A percentile compares a stretch with the other conserved stretches of the same genome.
phyloP scores from a whole-genome alignment of 2,797 vertebrate genomes.

The Scolopax bukidnonensis region DNA sequence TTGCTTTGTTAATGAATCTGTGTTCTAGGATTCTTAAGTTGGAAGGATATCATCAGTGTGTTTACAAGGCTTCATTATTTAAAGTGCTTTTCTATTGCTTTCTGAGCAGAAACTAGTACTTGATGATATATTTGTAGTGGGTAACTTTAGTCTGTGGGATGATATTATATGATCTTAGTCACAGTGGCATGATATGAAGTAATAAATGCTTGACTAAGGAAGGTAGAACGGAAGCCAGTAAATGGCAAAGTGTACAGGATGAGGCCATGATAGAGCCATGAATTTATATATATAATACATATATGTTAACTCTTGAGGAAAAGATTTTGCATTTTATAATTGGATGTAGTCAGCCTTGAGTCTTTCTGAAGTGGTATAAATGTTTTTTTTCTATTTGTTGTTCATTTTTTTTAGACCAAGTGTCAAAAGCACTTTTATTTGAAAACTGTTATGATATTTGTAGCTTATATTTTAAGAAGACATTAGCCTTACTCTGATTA shows the following conservation, averaged over 20 bases:
- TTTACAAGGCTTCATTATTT: slow-evolving; percentile 63
- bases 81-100: slow-evolving; percentile 72
- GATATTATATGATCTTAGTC: slow-evolving; percentile 64
- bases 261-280: slow-evolving; percentile 66
- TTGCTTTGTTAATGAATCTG: slow-evolving; percentile 30
- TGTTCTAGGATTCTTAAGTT: slow-evolving; percentile 25
- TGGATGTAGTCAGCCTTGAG: slow-evolving; percentile 72
- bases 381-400: slow-evolving; percentile 28
- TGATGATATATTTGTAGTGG: slow-evolving; percentile 47
- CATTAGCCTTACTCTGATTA: slow-evolving; percentile 72
- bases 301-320: slow-evolving; percentile 74
- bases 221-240: slow-evolving; percentile 53
- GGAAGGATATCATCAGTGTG: slow-evolving; percentile 44
- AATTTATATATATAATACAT: slow-evolving; percentile 77
- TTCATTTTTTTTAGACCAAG: slow-evolving; percentile 65
- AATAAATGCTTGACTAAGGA: slow-evolving; percentile 62
- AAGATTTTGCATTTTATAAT: slow-evolving; percentile 76
- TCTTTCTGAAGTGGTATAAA: slow-evolving; percentile 68
- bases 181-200: slow-evolving; percentile 46
- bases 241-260: slow-evolving; percentile 69
- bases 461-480: slow-evolving; percentile 72
- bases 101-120: slow-evolving; percentile 66
- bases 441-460: slow-evolving; percentile 68
- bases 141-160: slow-evolving; percentile 56
- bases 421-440: slow-evolving; percentile 78